Percentiles rank a stretch among this genome's conserved stretches.
Evolutionary conservation across 1,140 invertebrate genomes (phyloP).

Genomic region (Lepidurus packardi): DNA sequence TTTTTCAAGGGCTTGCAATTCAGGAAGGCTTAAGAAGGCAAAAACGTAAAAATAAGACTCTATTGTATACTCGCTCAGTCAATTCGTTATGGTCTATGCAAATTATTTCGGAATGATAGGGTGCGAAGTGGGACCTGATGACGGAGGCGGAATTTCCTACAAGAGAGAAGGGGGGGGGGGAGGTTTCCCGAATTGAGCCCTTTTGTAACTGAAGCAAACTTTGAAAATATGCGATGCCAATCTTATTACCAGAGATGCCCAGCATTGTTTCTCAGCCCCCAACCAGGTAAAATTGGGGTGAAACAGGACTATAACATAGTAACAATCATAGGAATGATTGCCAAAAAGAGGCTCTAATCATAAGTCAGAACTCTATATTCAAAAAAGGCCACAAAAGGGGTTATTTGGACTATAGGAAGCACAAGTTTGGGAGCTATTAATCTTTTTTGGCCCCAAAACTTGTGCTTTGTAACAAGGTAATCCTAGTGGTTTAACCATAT

Average conservation of each 20-base stretch:
- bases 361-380: neutral
- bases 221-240: no score
- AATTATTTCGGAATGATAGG: conserved; percentile 4
- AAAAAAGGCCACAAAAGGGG: neutral
- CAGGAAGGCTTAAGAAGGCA: neutral
- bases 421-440: neutral
- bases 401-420: no score
- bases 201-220: neutral
- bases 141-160: conserved; percentile 13
- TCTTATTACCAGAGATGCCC: no score
- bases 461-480: neutral
- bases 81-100: conserved; percentile 10
- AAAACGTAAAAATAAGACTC: neutral
- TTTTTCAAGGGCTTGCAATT: no score
- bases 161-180: neutral
- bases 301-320: no score
- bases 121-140: neutral
- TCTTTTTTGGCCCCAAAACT: neutral
- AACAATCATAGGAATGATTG: neutral
- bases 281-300: no score
- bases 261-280: no score
- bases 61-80: neutral
- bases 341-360: neutral
- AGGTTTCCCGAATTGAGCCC: conserved; percentile 8
- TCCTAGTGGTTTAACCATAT: neutral